Percentiles rank a stretch among this genome's conserved stretches.
phyloP scores from a whole-genome alignment of 2,113 vertebrate species.

The Hyaena hyaena region DNA sequence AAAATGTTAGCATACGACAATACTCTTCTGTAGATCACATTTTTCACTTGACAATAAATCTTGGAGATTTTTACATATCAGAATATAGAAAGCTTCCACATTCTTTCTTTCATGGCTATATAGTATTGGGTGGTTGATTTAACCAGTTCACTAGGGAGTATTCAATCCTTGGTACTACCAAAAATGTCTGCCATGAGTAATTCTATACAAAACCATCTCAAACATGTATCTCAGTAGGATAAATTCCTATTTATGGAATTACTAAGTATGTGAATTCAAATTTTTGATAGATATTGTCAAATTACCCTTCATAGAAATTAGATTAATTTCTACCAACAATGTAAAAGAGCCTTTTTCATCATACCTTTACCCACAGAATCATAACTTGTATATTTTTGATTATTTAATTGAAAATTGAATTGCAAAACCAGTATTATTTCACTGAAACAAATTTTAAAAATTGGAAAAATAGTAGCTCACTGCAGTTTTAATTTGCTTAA shows the following conservation, averaged over 20 bases:
- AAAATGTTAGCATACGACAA: background rate
- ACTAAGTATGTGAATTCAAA: background rate
- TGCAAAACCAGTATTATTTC: background rate
- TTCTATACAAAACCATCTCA: background rate
- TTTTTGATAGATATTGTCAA: background rate
- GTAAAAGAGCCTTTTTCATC: background rate
- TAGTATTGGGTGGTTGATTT: background rate
- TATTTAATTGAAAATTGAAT: background rate
- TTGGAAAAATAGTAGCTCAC: background rate
- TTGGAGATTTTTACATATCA: background rate
- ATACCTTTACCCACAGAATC: background rate
- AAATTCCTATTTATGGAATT: background rate
- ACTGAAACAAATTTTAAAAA: background rate
- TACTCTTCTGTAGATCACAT: background rate
- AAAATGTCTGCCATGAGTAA: background rate
- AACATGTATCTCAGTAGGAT: background rate
- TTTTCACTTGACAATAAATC: constrained; percentile 32
- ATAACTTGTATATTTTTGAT: background rate
- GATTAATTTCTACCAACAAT: background rate
- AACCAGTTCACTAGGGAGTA: background rate
- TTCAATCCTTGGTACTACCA: background rate
- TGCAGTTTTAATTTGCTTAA: background rate
- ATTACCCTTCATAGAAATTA: background rate
- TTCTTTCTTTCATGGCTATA: background rate
- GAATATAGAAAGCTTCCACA: background rate